These are phyloP conservation scores for Lophius piscatorius DNA, from an alignment of 2,113 vertebrate genomes.

Conservation along the genomic window DNA sequence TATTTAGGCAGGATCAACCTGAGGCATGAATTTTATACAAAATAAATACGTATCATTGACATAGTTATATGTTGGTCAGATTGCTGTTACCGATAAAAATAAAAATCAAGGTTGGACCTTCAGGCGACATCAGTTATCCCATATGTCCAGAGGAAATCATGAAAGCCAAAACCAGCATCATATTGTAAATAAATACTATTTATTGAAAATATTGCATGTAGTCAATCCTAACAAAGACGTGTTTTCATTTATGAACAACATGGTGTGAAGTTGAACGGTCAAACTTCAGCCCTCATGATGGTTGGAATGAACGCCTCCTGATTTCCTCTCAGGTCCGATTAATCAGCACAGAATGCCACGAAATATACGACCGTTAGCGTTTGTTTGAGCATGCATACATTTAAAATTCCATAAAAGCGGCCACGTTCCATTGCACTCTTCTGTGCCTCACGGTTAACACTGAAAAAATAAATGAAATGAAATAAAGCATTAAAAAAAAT, in stretches of 20 bases:
- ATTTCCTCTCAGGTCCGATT: conserved; percentile 42
- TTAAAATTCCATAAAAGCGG: conserved; percentile 44
- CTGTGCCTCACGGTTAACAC: conserved; percentile 63
- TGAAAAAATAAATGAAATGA: conserved; percentile 22
- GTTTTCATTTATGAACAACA: conserved; percentile 59
- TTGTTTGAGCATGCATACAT: conserved; percentile 50
- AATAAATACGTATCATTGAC: no score
- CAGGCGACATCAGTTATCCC: not conserved
- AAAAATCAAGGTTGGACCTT: no score
- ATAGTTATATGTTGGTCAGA: no score
- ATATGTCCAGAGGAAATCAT: no score
- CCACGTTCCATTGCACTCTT: conserved; percentile 66
- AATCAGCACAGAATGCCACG: conserved; percentile 21
- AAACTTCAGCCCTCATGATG: conserved; percentile 36
- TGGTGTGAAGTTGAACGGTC: conserved; percentile 43
- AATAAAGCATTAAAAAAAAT: conserved; percentile 34
- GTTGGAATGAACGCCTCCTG: conserved; percentile 50
- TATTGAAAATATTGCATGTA: conserved; percentile 83
- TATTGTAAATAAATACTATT: conserved; percentile 83
- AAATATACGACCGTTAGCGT: conserved; percentile 20
- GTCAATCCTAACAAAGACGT: conserved; percentile 68
- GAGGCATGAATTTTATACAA: no score
- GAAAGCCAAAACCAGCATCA: conserved; percentile 28
- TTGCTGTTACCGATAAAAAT: no score
- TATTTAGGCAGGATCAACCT: no score